A percentile compares a stretch with the other conserved stretches of the same genome.
These are phyloP conservation scores for Tigriopus californicus DNA, from an alignment of 2,888 invertebrate genomes.

Conservation along the genomic window DNA sequence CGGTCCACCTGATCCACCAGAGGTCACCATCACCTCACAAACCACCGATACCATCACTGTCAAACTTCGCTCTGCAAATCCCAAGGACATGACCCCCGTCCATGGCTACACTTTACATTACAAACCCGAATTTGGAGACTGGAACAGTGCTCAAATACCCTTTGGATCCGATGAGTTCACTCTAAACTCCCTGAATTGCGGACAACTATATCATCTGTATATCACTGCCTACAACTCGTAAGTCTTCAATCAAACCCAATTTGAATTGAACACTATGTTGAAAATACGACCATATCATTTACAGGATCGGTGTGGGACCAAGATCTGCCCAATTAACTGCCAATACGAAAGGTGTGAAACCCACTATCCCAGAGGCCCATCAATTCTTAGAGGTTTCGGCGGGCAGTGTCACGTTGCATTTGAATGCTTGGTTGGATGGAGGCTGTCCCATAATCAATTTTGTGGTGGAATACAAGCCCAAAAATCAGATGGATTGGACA, in stretches of 20 bases:
- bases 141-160: constrained; percentile 58
- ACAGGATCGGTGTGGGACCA: constrained; percentile 74
- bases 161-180: constrained; percentile 31
- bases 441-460: constrained; percentile 90
- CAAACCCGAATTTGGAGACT: constrained; percentile 84
- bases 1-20: constrained; percentile 60
- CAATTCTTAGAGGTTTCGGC: constrained; percentile 79
- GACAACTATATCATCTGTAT: constrained; percentile 79
- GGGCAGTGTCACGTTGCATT: constrained; percentile 75
- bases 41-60: constrained; percentile 54
- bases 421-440: constrained; percentile 82
- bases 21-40: constrained; percentile 49
- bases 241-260: too few relatives aligned
- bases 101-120: constrained; percentile 80
- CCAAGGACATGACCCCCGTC: constrained; percentile 57
- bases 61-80: constrained; percentile 49
- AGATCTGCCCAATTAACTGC: constrained; percentile 72
- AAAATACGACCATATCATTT: too few relatives aligned
- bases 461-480: constrained; percentile 81
- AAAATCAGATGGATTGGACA: constrained; percentile 59
- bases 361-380: constrained; percentile 63
- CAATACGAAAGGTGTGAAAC: constrained; percentile 79
- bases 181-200: constrained; percentile 70
- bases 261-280: not conserved
- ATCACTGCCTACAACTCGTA: constrained; percentile 81